Conservation (phyloP, 2,113 vertebrate genomes). For the Platichthys stellatus region DNA sequence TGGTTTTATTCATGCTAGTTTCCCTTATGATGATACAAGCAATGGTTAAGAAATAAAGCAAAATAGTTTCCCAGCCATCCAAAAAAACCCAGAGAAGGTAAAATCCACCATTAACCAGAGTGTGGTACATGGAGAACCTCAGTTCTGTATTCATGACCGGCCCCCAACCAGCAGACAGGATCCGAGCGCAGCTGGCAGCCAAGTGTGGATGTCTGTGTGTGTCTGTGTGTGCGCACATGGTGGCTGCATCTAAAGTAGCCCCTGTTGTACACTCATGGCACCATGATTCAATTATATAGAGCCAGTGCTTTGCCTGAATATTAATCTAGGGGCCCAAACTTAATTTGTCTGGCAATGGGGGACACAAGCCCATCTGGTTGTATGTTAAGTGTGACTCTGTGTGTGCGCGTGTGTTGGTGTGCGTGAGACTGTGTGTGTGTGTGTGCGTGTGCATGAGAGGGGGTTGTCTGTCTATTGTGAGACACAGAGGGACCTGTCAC, state of each 20-base stretch:
- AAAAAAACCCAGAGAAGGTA: background rate
- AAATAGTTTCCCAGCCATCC: background rate
- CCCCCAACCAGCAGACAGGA: conserved; percentile 62
- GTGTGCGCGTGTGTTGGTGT: conserved; percentile 10
- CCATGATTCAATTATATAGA: conserved; percentile 79
- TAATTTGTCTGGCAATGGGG: conserved; percentile 79
- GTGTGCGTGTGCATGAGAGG: conserved; percentile 31
- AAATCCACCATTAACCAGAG: no score
- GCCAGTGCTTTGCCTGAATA: conserved; percentile 82
- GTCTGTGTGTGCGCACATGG: conserved; percentile 35
- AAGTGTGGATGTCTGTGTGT: conserved; percentile 40
- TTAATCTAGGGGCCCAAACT: conserved; percentile 81
- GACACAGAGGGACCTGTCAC: conserved; percentile 69
- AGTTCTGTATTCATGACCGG: conserved; percentile 64
- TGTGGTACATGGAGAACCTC: conserved; percentile 27
- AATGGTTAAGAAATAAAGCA: background rate
- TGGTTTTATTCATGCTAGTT: no score
- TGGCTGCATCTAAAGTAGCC: conserved; percentile 78
- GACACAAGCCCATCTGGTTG: conserved; percentile 76
- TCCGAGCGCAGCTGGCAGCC: conserved; percentile 70
- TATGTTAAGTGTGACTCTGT: conserved; percentile 43
- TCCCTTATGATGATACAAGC: background rate
- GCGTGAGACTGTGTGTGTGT: conserved; percentile 7
- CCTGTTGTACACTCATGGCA: conserved; percentile 78
- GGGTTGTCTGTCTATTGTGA: conserved; percentile 69